Percentiles rank a stretch among this genome's conserved stretches.
Evolutionary conservation across 2,113 vertebrate genomes (phyloP).

Genomic region (Delphinus delphis): DNA sequence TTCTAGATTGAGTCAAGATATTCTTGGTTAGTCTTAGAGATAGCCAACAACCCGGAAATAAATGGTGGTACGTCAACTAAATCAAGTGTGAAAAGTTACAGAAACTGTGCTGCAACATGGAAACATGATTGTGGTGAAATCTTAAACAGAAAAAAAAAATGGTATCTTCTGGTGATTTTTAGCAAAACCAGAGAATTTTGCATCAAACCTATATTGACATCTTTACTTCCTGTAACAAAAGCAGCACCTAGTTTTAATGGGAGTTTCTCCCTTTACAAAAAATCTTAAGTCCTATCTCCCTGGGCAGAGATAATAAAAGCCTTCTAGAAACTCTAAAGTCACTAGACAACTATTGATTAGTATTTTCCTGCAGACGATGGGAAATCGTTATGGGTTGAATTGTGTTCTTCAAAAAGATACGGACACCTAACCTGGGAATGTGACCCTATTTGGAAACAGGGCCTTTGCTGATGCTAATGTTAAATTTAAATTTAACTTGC

Average conservation of each 20-base stretch:
- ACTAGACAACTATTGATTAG: background rate
- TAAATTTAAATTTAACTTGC: background rate
- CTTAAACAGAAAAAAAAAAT: background rate
- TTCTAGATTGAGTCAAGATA: background rate
- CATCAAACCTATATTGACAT: background rate
- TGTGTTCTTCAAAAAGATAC: background rate
- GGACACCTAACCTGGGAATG: background rate
- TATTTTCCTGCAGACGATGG: background rate
- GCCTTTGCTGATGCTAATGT: background rate
- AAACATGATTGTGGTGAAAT: background rate
- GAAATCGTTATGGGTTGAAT: background rate
- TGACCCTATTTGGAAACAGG: background rate
- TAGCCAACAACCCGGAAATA: background rate
- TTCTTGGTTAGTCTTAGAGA: background rate
- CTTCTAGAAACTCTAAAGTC: background rate
- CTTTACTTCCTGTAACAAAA: background rate
- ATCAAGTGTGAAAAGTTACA: background rate
- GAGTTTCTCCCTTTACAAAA: background rate
- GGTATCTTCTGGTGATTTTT: background rate
- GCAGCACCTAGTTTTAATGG: background rate
- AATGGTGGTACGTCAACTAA: no score
- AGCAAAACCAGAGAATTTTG: slow-evolving; percentile 17
- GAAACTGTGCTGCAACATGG: background rate
- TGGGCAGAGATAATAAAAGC: background rate
- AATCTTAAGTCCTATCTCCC: background rate